A percentile compares a stretch with the other conserved stretches of the same genome.
phyloP scores from a whole-genome alignment of 2,113 vertebrate species.

The Colaptes auratus region DNA sequence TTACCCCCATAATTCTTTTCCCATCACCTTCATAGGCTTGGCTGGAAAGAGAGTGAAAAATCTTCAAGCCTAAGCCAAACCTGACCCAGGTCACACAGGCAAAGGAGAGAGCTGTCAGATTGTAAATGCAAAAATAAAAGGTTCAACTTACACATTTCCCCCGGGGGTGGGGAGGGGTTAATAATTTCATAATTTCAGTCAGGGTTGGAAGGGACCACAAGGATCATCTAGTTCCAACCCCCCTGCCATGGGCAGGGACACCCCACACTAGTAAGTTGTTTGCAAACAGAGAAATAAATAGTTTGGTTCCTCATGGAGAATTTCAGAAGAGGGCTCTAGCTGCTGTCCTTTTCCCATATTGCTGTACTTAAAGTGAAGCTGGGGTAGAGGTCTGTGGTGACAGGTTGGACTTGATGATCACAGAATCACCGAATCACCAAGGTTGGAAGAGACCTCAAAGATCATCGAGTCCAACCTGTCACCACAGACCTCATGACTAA shows the following conservation, averaged over 20 bases:
- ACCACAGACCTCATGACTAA: too few species aligned
- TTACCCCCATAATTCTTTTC: neutral
- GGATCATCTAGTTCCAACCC: too few species aligned
- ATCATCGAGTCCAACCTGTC: too few species aligned
- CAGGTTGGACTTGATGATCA: too few species aligned
- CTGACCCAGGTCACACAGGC: neutral
- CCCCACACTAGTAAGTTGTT: neutral
- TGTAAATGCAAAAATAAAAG: neutral
- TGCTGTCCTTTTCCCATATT: neutral
- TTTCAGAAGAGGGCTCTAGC: neutral
- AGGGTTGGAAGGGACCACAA: too few species aligned
- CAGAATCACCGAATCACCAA: too few species aligned
- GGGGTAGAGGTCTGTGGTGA: neutral
- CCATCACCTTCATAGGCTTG: neutral
- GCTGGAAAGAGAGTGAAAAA: neutral
- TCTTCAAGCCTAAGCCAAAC: neutral
- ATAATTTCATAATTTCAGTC: too few species aligned
- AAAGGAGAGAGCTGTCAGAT: neutral
- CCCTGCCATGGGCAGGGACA: too few species aligned
- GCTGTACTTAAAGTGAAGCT: neutral
- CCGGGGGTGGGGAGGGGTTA: neutral
- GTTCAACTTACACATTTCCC: neutral
- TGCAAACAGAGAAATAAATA: neutral
- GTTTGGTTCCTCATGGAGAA: neutral
- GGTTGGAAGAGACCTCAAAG: too few species aligned